phyloP scores from a whole-genome alignment of 1,140 invertebrate genomes.

The Aphaenogaster ashmeadi region DNA sequence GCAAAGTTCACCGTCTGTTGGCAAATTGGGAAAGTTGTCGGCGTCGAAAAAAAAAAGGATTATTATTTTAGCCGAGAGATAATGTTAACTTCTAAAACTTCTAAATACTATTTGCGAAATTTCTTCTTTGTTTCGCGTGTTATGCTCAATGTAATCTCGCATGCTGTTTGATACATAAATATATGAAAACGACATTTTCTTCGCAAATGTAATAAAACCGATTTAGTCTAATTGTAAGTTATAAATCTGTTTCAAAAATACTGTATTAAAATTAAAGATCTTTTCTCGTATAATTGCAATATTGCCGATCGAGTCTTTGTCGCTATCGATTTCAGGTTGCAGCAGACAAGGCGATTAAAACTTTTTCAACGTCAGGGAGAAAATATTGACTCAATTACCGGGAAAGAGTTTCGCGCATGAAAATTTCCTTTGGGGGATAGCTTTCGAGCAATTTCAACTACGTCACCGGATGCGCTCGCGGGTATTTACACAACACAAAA shows the following conservation, averaged over 20 bases:
- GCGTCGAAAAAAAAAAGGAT: slow-evolving; percentile 8
- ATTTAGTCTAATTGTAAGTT: not conserved
- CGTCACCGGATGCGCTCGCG: not conserved
- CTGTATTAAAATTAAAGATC: slow-evolving; percentile 37
- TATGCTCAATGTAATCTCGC: not conserved
- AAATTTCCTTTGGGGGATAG: slow-evolving; percentile 22
- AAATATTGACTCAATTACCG: slow-evolving; percentile 62
- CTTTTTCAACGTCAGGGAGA: slow-evolving; percentile 42
- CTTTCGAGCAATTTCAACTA: slow-evolving; percentile 39
- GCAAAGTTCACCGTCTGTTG: slow-evolving; percentile 17
- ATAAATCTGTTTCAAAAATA: not conserved
- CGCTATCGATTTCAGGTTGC: slow-evolving; percentile 45
- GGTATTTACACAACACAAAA: not conserved
- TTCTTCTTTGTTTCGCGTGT: not conserved
- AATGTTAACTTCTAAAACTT: slow-evolving; percentile 3
- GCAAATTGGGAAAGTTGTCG: slow-evolving; percentile 44
- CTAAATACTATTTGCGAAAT: not conserved
- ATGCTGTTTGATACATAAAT: not conserved
- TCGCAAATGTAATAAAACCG: not conserved
- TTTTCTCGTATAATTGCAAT: not conserved
- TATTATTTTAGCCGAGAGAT: slow-evolving; percentile 24
- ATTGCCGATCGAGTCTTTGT: not conserved
- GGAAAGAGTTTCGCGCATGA: slow-evolving; percentile 20
- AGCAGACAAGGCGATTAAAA: slow-evolving; percentile 51
- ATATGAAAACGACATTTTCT: not conserved